Evolutionary conservation across 2,888 invertebrate species (phyloP), one percentile per base, ranked within the genome.

Genomic region (Neoscelio sp.): DNA sequence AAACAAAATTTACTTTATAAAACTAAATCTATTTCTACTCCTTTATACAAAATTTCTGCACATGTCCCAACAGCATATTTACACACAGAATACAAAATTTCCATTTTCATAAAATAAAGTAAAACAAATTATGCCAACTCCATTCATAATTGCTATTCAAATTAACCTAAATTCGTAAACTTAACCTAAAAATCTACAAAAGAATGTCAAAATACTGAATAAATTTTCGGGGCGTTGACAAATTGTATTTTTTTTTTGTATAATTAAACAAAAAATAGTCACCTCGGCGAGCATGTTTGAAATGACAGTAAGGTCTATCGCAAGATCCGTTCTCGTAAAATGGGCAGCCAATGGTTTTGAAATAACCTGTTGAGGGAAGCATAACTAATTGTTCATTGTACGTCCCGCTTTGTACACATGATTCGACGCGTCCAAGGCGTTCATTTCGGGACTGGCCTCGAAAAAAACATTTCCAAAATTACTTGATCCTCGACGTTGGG

Each of bases 271-370:
- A 35, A 58, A 26, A 8, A 52, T 48, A 73, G 2, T 84, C 87
- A 92, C 96, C 96, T 92, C 94, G 95, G 87, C 94, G 95, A 82
- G 94, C 93, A 91, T 98, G 98, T 87, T 96, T 94, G 91, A 96
- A 98, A 91, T 98, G 97, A 91, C 98, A 98, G 91, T 97, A 97
- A 15, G 97, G 97, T 86, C 98, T 92, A 83, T 95, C 95, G 91
- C 98, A 98, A 54, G 93, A 91, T 78, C 94, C 95, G 88, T 92
- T 94, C 86, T 95, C 94, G 89, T 94, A 96, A 91, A 95, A 97
- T 17, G 98, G 97, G 90, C 98, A 98, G 85, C 93, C 93, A 81
- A 97, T 94, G 85, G 94, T 94, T 91, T 96, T 95, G 88, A 98
- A 98, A 89, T 96, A 95, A 80, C 97, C 98, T 83, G 96, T 95